phyloP scores from a whole-genome alignment of 2,888 invertebrate species.

The Pomacea canaliculata region DNA sequence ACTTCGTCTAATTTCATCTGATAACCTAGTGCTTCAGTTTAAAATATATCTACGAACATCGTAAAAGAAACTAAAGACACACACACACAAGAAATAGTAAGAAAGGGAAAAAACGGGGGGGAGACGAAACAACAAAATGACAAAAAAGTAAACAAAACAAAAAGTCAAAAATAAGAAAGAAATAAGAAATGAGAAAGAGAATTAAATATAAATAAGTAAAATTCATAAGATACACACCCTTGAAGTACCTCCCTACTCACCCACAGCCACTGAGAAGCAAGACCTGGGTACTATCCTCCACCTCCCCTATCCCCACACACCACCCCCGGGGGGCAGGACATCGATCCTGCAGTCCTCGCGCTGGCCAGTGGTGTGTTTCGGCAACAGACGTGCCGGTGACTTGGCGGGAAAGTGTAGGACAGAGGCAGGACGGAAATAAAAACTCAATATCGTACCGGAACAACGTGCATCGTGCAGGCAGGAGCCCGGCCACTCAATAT shows the following conservation, averaged over 20 bases:
- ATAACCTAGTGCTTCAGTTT: no score
- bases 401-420: slow-evolving; percentile 25
- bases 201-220: background rate
- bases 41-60: no score
- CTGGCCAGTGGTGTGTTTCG: background rate
- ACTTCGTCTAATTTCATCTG: no score
- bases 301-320: background rate
- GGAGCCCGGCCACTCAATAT: slow-evolving; percentile 38
- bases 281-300: background rate
- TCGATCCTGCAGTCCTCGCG: background rate
- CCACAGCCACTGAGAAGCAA: background rate
- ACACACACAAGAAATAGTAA: no score
- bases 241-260: background rate
- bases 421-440: slow-evolving; percentile 38
- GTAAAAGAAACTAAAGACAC: no score
- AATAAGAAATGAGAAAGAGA: background rate
- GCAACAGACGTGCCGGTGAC: slow-evolving; percentile 26
- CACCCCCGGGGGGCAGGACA: background rate
- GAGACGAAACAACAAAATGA: background rate
- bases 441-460: slow-evolving; percentile 41
- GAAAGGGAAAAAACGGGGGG: no score
- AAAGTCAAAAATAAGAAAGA: no score
- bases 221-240: background rate
- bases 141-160: no score
- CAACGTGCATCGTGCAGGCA: slow-evolving; percentile 32